Conservation (phyloP, 2,888 invertebrate species). For the Loripinus fragilis region DNA sequence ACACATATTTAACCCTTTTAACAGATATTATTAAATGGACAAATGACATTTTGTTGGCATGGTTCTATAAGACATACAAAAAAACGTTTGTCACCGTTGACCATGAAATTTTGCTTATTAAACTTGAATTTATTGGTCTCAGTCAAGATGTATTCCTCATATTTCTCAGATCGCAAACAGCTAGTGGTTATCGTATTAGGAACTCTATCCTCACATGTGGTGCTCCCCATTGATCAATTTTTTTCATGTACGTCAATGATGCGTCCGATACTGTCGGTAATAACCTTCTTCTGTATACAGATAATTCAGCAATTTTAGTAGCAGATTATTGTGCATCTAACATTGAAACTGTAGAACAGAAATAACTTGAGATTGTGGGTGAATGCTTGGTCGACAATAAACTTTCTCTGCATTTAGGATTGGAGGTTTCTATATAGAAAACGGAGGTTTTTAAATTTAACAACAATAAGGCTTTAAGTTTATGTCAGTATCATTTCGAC, state of each 20-base stretch:
- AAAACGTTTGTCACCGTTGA: not conserved
- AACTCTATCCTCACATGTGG: not conserved
- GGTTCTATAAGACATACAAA: too few relatives aligned
- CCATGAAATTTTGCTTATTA: too few relatives aligned
- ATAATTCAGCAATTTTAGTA: not conserved
- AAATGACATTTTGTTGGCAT: too few relatives aligned
- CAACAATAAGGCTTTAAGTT: not conserved
- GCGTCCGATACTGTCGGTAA: not conserved
- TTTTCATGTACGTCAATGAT: not conserved
- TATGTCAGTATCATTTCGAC: not conserved
- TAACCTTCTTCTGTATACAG: not conserved
- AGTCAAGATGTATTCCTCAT: not conserved
- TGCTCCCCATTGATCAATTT: too few relatives aligned
- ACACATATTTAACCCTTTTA: too few relatives aligned
- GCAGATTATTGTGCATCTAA: not conserved
- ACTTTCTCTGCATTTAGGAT: not conserved
- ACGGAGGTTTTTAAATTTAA: too few relatives aligned
- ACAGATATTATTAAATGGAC: too few relatives aligned
- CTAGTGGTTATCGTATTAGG: not conserved
- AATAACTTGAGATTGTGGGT: not conserved
- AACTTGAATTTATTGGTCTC: not conserved
- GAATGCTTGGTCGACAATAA: not conserved
- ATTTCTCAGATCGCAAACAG: not conserved
- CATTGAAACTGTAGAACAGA: not conserved
- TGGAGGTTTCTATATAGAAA: too few relatives aligned